Conservation (phyloP, 2,888 invertebrate genomes). For the Chymomyza amoena region DNA sequence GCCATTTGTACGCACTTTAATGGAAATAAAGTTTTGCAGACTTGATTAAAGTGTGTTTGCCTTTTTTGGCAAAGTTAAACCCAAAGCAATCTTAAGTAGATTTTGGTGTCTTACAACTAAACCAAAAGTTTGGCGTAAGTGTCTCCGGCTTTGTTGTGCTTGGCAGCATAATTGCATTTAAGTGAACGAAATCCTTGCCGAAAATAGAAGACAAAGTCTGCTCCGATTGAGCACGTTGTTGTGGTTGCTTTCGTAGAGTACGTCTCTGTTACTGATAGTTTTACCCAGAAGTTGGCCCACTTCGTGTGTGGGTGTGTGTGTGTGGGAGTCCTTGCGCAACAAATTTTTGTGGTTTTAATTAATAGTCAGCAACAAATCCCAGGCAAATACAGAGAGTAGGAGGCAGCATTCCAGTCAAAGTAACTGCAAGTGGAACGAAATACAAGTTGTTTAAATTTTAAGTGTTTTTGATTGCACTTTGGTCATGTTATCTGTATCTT, state of each 20-base stretch:
- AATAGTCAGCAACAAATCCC: slow-evolving; percentile 14
- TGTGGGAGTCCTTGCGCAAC: neutral
- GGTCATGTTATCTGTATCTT: neutral
- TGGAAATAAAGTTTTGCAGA: slow-evolving; percentile 8
- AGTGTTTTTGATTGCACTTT: slow-evolving; percentile 1
- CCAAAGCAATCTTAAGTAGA: neutral
- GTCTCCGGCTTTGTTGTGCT: slow-evolving; percentile 3
- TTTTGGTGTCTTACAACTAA: neutral
- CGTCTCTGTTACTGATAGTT: neutral
- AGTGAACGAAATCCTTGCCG: slow-evolving; percentile 11
- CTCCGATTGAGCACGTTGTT: slow-evolving; percentile 3
- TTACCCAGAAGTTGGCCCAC: neutral
- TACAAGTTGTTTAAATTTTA: neutral
- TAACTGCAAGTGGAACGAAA: slow-evolving; percentile 36
- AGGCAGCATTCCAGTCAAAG: neutral
- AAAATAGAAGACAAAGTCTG: slow-evolving; percentile 14
- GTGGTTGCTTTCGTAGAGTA: neutral
- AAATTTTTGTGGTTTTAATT: slow-evolving; percentile 25
- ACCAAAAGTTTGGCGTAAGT: neutral
- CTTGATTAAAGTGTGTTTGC: neutral
- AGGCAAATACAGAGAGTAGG: neutral
- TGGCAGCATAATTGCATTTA: slow-evolving; percentile 25
- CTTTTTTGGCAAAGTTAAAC: neutral
- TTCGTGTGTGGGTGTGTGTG: neutral
- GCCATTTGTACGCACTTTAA: slow-evolving; percentile 58